phyloP scores from a whole-genome alignment of 1,140 invertebrate species.

The Augochlora pura region DNA sequence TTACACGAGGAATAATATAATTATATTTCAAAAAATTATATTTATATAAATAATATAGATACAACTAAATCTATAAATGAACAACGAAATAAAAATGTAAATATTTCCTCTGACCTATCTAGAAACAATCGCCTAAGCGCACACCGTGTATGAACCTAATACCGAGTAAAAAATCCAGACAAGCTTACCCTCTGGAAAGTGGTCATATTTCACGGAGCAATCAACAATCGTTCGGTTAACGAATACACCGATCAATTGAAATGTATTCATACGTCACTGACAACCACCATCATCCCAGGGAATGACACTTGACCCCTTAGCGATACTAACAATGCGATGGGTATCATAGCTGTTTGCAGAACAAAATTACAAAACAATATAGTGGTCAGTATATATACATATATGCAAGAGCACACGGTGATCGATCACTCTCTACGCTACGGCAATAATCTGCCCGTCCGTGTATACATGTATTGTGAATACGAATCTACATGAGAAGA shows the following conservation, averaged over 20 bases:
- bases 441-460: neutral
- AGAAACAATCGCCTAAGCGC: too few species aligned
- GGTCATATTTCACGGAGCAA: neutral
- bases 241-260: conserved; percentile 3
- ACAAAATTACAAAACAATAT: neutral
- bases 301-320: conserved; percentile 37
- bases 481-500: neutral
- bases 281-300: conserved; percentile 11
- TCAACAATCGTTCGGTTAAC: neutral
- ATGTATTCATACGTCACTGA: conserved; percentile 29
- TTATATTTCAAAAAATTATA: too few species aligned
- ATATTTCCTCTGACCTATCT: too few species aligned
- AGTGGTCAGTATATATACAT: neutral
- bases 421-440: conserved; percentile 12
- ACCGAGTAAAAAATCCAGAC: neutral
- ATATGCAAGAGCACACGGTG: neutral
- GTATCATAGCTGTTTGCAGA: neutral
- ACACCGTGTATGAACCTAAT: neutral
- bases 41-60: too few species aligned
- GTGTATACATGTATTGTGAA: neutral
- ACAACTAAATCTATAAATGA: too few species aligned
- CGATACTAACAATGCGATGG: neutral
- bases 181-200: neutral
- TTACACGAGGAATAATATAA: too few species aligned
- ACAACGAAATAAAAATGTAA: too few species aligned